Conservation (phyloP, 2,113 vertebrate genomes). For the Mormyrus lacerda region DNA sequence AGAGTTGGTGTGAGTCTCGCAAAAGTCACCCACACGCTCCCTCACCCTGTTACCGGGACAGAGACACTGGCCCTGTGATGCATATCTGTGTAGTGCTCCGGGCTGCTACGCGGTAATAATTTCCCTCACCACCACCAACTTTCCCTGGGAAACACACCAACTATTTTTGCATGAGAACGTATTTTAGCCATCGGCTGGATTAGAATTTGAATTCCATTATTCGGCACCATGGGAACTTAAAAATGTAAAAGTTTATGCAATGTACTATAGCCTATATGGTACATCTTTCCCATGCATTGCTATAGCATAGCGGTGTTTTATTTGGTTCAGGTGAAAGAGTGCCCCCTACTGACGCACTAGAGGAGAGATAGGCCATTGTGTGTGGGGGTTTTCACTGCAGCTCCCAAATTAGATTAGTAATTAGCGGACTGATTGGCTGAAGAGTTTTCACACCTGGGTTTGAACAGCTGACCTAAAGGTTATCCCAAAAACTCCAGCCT, state of each 20-base stretch:
- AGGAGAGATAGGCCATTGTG: not conserved
- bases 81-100: not conserved
- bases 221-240: not conserved
- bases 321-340: not conserved
- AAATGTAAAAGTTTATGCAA: not conserved
- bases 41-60: not conserved
- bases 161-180: not conserved
- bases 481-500: too few relatives aligned
- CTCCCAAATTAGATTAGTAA: not conserved
- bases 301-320: not conserved
- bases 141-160: not conserved
- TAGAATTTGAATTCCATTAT: not conserved
- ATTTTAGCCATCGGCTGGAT: not conserved
- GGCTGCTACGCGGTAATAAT: not conserved
- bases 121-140: not conserved
- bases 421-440: too few relatives aligned
- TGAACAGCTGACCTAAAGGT: too few relatives aligned
- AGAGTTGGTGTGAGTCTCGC: constrained; percentile 78
- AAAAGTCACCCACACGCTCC: not conserved
- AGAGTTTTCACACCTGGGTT: too few relatives aligned
- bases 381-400: not conserved
- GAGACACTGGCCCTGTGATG: not conserved
- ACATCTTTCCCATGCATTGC: not conserved
- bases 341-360: not conserved
- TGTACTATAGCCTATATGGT: not conserved